phyloP scores from a whole-genome alignment of 2,888 invertebrate species.

The Cosmopolites sordidus region DNA sequence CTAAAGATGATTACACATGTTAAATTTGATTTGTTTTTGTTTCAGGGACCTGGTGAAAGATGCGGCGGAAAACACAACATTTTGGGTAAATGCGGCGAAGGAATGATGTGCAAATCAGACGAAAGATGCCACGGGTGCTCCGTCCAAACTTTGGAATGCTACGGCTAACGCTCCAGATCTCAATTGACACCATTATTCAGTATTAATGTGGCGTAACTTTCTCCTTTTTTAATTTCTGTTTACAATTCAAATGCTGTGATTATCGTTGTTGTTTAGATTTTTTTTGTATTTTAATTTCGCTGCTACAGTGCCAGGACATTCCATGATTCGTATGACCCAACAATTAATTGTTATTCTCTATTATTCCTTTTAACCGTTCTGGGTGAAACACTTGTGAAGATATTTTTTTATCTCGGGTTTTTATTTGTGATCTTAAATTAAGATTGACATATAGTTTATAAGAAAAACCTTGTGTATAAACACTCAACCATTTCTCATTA shows the following conservation, averaged over 20 bases:
- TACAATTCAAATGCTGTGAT: constrained; percentile 17
- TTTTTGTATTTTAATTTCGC: no score
- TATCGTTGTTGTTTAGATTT: constrained; percentile 4
- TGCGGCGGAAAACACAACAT: constrained; percentile 41
- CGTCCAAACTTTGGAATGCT: constrained; percentile 38
- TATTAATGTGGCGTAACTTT: constrained; percentile 23
- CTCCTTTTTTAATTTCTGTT: constrained; percentile 2
- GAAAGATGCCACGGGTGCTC: constrained; percentile 46
- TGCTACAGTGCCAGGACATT: no score
- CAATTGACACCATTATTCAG: constrained; percentile 11
- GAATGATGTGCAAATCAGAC: constrained; percentile 43
- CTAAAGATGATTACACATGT: no score
- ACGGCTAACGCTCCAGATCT: constrained; percentile 14
- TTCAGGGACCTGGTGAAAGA: constrained; percentile 44
- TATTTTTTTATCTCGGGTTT: constrained; percentile 17
- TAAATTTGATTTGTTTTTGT: background rate
- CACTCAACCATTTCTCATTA: no score
- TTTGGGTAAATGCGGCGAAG: constrained; percentile 43
- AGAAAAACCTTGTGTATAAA: no score
- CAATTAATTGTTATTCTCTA: no score
- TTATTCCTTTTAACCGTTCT: constrained; percentile 2
- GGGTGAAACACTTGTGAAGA: constrained; percentile 6
- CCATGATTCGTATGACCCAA: no score
- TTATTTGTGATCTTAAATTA: constrained; percentile 19
- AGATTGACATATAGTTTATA: background rate